These are phyloP conservation scores for Procavia capensis DNA, from an alignment of 2,113 vertebrate species.

Conservation along the genomic window DNA sequence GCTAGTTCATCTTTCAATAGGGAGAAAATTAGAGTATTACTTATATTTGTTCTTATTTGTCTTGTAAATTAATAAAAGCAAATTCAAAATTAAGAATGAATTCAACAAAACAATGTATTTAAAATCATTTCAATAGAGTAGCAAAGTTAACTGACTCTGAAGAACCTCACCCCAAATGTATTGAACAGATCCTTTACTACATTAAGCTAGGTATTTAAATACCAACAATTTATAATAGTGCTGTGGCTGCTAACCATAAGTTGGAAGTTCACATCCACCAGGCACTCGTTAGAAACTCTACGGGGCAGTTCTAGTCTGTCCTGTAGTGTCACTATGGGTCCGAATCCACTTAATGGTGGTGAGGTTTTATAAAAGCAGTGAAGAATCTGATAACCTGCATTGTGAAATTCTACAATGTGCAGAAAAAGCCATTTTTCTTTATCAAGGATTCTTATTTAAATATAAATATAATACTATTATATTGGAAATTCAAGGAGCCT, in stretches of 20 bases:
- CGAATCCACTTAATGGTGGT: no score
- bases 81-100: background rate
- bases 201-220: background rate
- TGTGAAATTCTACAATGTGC: background rate
- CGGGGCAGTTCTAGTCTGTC: no score
- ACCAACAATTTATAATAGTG: background rate
- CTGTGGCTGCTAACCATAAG: no score
- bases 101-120: background rate
- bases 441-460: background rate
- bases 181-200: background rate
- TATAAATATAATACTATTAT: no score
- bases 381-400: background rate
- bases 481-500: no score
- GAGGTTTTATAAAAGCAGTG: no score
- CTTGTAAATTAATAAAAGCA: background rate
- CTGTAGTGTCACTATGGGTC: no score
- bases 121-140: constrained; percentile 20
- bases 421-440: background rate
- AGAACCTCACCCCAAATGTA: background rate
- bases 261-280: no score
- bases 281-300: no score
- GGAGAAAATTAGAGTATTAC: background rate
- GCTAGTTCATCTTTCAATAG: background rate
- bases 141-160: background rate
- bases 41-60: background rate